phyloP scores from a whole-genome alignment of 2,888 invertebrate species.

The Trichacis sp. region DNA sequence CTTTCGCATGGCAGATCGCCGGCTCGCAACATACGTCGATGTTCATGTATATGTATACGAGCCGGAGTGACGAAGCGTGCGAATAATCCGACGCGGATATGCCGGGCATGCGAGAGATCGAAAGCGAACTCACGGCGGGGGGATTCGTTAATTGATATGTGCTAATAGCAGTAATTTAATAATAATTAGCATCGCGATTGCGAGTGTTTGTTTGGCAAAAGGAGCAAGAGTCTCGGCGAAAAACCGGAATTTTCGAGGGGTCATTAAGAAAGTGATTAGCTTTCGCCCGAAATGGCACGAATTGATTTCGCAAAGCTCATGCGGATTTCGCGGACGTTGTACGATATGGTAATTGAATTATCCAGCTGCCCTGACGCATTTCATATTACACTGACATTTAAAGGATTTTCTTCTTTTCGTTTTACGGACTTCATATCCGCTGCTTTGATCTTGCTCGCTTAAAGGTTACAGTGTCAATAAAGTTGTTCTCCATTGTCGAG shows the following conservation, averaged over 20 bases:
- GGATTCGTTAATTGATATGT: slow-evolving; percentile 43
- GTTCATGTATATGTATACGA: slow-evolving; percentile 21
- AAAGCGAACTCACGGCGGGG: slow-evolving; percentile 42
- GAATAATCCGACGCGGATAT: slow-evolving; percentile 45
- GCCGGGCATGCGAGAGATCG: slow-evolving; percentile 39
- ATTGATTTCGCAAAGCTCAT: slow-evolving; percentile 4
- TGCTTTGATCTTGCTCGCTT: slow-evolving; percentile 40
- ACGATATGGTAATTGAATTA: slow-evolving; percentile 27
- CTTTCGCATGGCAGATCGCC: slow-evolving; percentile 22
- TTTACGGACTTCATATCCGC: slow-evolving; percentile 32
- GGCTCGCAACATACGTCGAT: slow-evolving; percentile 5
- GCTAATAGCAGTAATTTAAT: slow-evolving; percentile 41
- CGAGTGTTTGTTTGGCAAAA: slow-evolving; percentile 25
- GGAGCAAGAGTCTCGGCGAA: not conserved
- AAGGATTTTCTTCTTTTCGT: slow-evolving; percentile 36
- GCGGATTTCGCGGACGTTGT: slow-evolving; percentile 3
- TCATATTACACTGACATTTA: slow-evolving; percentile 31
- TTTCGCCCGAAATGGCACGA: slow-evolving; percentile 4
- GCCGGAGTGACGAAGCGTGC: slow-evolving; percentile 44
- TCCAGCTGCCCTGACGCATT: slow-evolving; percentile 10
- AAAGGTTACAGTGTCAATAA: slow-evolving; percentile 44
- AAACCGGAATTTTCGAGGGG: not conserved
- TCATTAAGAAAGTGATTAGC: slow-evolving; percentile 1
- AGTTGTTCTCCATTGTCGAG: slow-evolving; percentile 36
- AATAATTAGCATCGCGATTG: slow-evolving; percentile 40